Evolutionary conservation across 35 echinoderm and acorn worm genomes (phyloP).

Genomic region (Acanthaster planci): DNA sequence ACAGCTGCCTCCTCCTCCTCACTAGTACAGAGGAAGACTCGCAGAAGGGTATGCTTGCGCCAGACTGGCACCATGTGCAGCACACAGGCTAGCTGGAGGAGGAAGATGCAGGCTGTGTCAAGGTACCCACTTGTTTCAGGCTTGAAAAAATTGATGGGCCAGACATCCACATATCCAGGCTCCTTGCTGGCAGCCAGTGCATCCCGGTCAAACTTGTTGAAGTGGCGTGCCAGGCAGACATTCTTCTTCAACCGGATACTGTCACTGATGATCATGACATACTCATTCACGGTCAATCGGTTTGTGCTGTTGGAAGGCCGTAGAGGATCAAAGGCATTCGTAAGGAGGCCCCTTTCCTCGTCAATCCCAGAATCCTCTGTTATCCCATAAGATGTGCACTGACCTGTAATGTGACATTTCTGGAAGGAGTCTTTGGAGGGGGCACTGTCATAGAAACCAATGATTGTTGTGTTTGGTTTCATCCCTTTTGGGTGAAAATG

Average conservation of each 20-base stretch:
- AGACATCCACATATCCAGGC: slow-evolving; percentile 66
- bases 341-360: slow-evolving; percentile 48
- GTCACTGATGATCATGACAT: slow-evolving; percentile 78
- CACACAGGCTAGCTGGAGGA: slow-evolving; percentile 85
- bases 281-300: slow-evolving; percentile 57
- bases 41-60: slow-evolving; percentile 61
- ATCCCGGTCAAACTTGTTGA: slow-evolving; percentile 70
- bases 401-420: slow-evolving; percentile 11
- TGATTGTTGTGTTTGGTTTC: slow-evolving; percentile 89
- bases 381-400: not conserved
- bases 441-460: slow-evolving; percentile 88
- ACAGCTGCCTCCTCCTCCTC: slow-evolving; percentile 47
- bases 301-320: slow-evolving; percentile 49
- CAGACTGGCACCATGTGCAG: slow-evolving; percentile 90
- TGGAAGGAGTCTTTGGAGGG: slow-evolving; percentile 61
- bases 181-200: slow-evolving; percentile 11
- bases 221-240: slow-evolving; percentile 74
- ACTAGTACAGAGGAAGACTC: slow-evolving; percentile 88
- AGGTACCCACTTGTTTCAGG: slow-evolving; percentile 91
- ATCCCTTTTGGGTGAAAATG: slow-evolving; percentile 86
- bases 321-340: slow-evolving; percentile 43
- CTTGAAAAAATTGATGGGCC: slow-evolving; percentile 97
- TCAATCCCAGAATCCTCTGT: slow-evolving; percentile 19
- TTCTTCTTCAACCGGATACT: slow-evolving; percentile 73
- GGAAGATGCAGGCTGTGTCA: slow-evolving; percentile 90